Evolutionary conservation across 2,113 vertebrate species (phyloP).

Genomic region (Pseudois nayaur): DNA sequence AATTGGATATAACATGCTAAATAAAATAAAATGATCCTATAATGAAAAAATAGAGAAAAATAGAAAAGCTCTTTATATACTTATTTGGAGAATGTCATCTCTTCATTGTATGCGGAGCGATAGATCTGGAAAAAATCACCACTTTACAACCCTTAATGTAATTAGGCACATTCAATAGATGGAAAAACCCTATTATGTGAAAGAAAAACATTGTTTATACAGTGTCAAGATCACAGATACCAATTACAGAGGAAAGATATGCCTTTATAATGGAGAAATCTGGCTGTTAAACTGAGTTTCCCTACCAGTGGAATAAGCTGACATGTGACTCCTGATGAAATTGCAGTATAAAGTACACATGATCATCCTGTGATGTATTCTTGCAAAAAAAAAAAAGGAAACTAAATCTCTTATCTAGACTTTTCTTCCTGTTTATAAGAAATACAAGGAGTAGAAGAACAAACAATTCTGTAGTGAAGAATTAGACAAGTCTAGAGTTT

Average conservation of each 20-base stretch:
- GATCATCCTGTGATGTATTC: neutral
- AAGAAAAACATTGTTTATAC: neutral
- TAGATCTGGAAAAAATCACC: neutral
- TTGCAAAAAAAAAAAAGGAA: neutral
- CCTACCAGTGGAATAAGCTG: neutral
- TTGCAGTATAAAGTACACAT: neutral
- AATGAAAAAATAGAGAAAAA: neutral
- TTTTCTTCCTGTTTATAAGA: neutral
- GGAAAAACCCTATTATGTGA: neutral
- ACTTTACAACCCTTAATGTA: neutral
- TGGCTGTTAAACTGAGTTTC: neutral
- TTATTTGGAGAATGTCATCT: slow-evolving; percentile 3
- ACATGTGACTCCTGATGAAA: neutral
- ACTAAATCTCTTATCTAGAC: neutral
- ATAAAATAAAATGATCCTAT: neutral
- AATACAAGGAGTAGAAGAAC: neutral
- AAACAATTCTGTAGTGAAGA: neutral
- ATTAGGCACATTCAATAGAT: neutral
- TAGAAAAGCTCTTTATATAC: neutral
- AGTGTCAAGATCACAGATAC: neutral
- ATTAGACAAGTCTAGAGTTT: neutral
- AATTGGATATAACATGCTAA: neutral
- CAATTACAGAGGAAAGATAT: neutral
- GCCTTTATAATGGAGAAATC: neutral
- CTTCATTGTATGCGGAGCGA: neutral